Evolutionary conservation across 2,113 vertebrate genomes (phyloP).

Genomic region (Mola mola): DNA sequence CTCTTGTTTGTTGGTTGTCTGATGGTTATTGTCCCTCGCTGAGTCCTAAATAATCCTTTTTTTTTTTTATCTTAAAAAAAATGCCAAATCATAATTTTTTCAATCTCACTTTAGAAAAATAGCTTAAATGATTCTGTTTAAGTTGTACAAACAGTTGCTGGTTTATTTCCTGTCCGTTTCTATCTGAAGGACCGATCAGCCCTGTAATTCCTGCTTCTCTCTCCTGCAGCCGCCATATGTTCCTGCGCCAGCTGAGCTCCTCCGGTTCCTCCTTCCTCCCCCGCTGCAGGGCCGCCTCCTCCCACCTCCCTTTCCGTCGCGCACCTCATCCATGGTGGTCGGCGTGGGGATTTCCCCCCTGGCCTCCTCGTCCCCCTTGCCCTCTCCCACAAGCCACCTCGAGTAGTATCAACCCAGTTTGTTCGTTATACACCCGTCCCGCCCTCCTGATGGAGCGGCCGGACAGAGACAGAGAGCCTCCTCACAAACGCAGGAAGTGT

Average conservation of each 20-base stretch:
- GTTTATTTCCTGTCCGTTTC: too few relatives aligned
- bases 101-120: too few relatives aligned
- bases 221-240: conserved; percentile 84
- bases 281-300: background rate
- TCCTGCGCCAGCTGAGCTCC: conserved; percentile 80
- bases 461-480: conserved; percentile 79
- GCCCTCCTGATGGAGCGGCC: conserved; percentile 85
- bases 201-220: fast-evolving
- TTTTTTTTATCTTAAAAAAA: too few relatives aligned
- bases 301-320: background rate
- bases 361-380: conserved; percentile 62
- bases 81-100: too few relatives aligned
- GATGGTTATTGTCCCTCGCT: too few relatives aligned
- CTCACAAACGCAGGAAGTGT: conserved; percentile 83
- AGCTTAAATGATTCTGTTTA: too few relatives aligned
- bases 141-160: too few relatives aligned
- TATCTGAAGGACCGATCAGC: too few relatives aligned
- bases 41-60: too few relatives aligned
- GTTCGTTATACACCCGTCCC: conserved; percentile 64
- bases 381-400: conserved; percentile 51
- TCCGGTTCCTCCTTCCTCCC: conserved; percentile 70
- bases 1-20: too few relatives aligned
- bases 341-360: conserved; percentile 13
- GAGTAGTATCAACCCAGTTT: too few relatives aligned
- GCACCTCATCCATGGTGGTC: conserved; percentile 77